phyloP scores from a whole-genome alignment of 2,113 vertebrate species.

The Phyllostomus discolor region DNA sequence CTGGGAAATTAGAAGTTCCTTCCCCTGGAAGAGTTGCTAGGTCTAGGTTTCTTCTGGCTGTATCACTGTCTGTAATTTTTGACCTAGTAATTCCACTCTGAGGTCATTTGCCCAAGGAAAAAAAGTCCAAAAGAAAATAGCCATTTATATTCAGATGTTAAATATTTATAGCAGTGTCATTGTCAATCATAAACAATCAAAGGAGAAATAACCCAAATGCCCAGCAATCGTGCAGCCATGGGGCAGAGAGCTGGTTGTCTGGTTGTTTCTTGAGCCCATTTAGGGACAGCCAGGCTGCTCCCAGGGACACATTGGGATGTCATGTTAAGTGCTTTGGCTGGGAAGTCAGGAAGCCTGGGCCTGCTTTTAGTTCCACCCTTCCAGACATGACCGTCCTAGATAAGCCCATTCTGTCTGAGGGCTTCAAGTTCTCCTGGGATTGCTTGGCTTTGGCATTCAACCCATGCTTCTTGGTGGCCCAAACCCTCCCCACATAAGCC shows the following conservation, averaged over 20 bases:
- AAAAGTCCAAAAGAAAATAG: background rate
- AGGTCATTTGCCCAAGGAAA: slow-evolving; percentile 21
- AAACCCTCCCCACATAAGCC: too few species aligned
- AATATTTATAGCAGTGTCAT: slow-evolving; percentile 43
- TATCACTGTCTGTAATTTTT: slow-evolving; percentile 31
- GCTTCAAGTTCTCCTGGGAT: background rate
- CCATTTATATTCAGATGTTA: slow-evolving; percentile 36
- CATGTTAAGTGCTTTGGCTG: background rate
- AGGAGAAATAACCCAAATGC: slow-evolving; percentile 35
- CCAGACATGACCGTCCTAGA: background rate
- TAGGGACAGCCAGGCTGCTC: background rate
- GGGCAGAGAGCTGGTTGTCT: background rate
- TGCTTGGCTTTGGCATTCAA: background rate
- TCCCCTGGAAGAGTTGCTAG: background rate
- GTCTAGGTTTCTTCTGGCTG: background rate
- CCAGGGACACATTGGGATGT: background rate
- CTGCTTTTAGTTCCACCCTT: background rate
- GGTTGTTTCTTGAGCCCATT: background rate
- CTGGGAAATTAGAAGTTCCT: background rate
- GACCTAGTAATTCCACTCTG: background rate
- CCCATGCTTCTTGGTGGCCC: background rate
- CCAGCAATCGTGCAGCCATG: background rate
- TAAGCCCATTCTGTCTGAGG: background rate
- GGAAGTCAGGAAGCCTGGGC: background rate
- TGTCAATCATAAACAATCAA: slow-evolving; percentile 41